Evolutionary conservation across 2,113 vertebrate genomes (phyloP).

Genomic region (Indri indri): DNA sequence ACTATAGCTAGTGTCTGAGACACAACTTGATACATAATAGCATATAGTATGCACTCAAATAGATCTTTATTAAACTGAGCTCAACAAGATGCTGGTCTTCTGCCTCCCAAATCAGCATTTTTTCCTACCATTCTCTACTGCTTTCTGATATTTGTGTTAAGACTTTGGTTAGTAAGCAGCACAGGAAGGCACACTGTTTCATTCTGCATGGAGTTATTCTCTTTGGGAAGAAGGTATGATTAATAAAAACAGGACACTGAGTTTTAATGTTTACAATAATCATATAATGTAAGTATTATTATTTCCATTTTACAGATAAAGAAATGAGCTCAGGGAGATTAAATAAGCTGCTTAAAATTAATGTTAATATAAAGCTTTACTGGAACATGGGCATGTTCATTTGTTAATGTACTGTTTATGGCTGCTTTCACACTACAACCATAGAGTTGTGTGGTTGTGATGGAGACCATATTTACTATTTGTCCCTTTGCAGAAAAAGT

Average conservation of each 20-base stretch:
- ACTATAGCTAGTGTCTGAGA: background rate
- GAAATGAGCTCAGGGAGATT: background rate
- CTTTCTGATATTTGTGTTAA: background rate
- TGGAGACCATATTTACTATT: background rate
- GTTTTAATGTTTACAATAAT: background rate
- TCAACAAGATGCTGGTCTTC: too few relatives aligned
- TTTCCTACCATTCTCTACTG: background rate
- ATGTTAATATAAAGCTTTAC: background rate
- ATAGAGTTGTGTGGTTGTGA: too few relatives aligned
- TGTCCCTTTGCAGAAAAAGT: background rate
- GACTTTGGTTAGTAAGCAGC: background rate
- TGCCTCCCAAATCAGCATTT: background rate
- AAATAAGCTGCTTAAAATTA: background rate
- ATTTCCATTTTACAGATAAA: background rate
- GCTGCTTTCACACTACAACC: background rate
- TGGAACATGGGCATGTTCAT: background rate
- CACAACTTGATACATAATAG: background rate
- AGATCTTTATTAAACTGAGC: background rate
- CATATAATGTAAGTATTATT: background rate
- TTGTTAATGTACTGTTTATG: background rate
- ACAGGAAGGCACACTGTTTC: background rate
- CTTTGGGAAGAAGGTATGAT: background rate
- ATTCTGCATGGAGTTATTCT: background rate
- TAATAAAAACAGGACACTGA: background rate
- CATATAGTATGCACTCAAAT: background rate